Conservation (phyloP, 2,113 vertebrate species). For the Limnothrissa miodon region DNA sequence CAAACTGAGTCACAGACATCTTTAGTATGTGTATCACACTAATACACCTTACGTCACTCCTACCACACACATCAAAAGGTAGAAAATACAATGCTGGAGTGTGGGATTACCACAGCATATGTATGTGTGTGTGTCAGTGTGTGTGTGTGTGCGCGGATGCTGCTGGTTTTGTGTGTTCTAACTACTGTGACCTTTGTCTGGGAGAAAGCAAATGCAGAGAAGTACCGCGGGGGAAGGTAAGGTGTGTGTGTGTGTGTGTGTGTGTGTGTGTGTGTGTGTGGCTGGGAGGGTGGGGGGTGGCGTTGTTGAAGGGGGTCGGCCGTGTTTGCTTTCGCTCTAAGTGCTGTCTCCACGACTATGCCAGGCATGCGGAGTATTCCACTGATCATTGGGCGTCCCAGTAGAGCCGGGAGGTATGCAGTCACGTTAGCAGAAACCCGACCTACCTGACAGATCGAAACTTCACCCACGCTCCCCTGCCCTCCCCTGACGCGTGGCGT, state of each 20-base stretch:
- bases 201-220: constrained; percentile 15
- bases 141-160: too few relatives aligned
- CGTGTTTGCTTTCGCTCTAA: constrained; percentile 53
- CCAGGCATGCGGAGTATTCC: constrained; percentile 61
- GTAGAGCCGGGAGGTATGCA: constrained; percentile 68
- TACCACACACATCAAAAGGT: background rate
- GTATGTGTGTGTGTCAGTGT: background rate
- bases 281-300: background rate
- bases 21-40: background rate
- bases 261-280: constrained; percentile 7
- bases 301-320: constrained; percentile 25
- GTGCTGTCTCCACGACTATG: constrained; percentile 46
- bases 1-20: background rate
- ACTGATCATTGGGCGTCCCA: constrained; percentile 52
- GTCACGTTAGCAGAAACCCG: constrained; percentile 76
- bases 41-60: background rate
- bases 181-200: background rate
- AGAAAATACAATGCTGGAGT: background rate
- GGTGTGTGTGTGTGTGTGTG: constrained; percentile 12
- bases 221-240: background rate
- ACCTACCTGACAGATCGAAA: constrained; percentile 82
- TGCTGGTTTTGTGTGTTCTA: background rate
- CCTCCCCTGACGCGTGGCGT: constrained; percentile 63
- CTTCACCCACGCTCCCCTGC: constrained; percentile 77
- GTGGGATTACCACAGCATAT: background rate